Evolutionary conservation across 2,797 vertebrate species (phyloP).

Genomic region (Coilia nasus): DNA sequence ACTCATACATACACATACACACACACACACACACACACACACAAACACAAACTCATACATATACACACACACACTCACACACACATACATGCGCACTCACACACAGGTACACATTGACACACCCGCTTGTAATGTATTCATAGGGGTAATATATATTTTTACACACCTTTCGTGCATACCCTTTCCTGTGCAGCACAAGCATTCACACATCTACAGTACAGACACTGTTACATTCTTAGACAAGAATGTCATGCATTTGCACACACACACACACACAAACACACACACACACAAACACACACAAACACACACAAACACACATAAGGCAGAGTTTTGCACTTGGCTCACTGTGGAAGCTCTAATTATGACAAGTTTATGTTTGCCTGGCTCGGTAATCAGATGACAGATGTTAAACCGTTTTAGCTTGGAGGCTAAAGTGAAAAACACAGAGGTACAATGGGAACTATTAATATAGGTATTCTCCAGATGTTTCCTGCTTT

Average conservation of each 20-base stretch:
- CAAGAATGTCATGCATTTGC: background rate
- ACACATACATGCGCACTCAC: background rate
- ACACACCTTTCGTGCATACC: no score
- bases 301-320: no score
- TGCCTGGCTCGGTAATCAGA: background rate
- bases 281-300: no score
- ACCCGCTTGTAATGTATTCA: no score
- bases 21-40: background rate
- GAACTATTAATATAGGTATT: background rate
- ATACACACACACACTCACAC: background rate
- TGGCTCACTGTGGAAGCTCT: background rate
- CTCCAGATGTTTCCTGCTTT: constrained; percentile 1
- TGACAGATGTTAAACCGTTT: constrained; percentile 2
- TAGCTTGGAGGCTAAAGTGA: background rate
- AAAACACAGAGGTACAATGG: background rate
- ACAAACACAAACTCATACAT: background rate
- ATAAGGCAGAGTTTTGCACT: no score
- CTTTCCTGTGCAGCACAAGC: no score
- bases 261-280: no score
- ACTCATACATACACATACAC: background rate
- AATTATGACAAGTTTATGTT: background rate
- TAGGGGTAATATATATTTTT: no score
- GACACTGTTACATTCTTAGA: no score
- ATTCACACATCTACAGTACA: no score
- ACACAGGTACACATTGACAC: background rate